Base-by-base conservation (phyloP, 2,113 vertebrate genomes). In the Rhombomys opimus region DNA sequence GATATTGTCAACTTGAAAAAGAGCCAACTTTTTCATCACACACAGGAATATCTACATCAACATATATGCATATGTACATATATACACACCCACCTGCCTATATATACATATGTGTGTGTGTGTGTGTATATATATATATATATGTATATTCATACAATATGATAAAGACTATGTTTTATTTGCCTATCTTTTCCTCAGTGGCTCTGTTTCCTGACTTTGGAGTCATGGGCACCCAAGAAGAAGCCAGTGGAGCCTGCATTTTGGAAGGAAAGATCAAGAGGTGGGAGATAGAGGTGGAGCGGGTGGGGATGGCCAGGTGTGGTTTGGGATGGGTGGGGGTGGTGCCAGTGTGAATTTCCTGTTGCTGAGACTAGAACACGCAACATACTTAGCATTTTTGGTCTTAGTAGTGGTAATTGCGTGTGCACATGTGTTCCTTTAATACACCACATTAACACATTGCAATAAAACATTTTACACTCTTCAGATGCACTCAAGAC, bases 181-280 rank as follows among this genome's bases (percentile, higher is more conserved):
- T 91, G 78, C 5, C 89, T 81, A 11, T 95, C n/a, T 87, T 72
- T 94, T 89, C 35, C 38, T 73, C 20, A 18, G 17, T 94, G 67
- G 84, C 68, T 88, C 77, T 95, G 86, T 94, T 95, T 89, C 54
- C 67, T 70, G 78, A 91, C 54, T 18, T 22, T 93, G 67, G 23
- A 54, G 68, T 67, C 68, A 82, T 50, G 77, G 68, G 67, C 61
- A 87, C 46, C 52, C 25, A 59, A 92, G 41, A 94, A 22, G 35
- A 70, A 89, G 20, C 35, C 67, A 73, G 38, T 25, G 59, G n/a
- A 89, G 27, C 30, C 18, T 87, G 38, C 6, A 27, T n/a, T 54
- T n/a, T 35, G 46, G n/a, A 75, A 95, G 41, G 81, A 95, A 75
- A 52, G 9, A 63, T 57, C 41, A 78, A 65, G 54, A 20, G 38